Conservation (phyloP, 2,113 vertebrate genomes). For the Phasianus colchicus region DNA sequence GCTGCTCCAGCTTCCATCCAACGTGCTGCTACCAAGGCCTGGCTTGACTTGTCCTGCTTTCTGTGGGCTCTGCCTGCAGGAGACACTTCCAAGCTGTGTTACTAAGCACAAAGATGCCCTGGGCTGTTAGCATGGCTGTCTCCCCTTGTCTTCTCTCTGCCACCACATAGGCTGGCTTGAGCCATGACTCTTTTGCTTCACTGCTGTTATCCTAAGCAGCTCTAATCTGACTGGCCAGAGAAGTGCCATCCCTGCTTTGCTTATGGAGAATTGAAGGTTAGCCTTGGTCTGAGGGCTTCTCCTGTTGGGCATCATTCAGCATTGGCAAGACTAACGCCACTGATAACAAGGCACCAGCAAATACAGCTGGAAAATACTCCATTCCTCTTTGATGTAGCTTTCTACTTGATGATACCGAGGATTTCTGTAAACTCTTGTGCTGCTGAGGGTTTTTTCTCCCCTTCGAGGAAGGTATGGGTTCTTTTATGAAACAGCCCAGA, state of each 20-base stretch:
- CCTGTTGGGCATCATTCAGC: neutral
- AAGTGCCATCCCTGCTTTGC: neutral
- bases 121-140: neutral
- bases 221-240: neutral
- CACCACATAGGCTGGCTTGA: neutral
- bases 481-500: conserved; percentile 95
- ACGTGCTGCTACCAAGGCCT: neutral
- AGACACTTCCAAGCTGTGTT: neutral
- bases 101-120: neutral
- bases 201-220: neutral
- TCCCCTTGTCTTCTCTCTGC: neutral
- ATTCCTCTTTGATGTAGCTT: neutral
- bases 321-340: neutral
- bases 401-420: neutral
- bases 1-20: too few species aligned
- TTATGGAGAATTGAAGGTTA: neutral
- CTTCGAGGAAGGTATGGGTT: conserved; percentile 94
- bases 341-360: neutral
- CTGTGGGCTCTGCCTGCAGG: fast-evolving
- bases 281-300: fast-evolving
- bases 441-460: conserved; percentile 28
- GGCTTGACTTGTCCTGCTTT: neutral
- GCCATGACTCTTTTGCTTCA: neutral
- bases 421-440: conserved; percentile 24
- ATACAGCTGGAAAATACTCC: neutral